Conservation (phyloP, 2,113 vertebrate genomes). For the Hylia prasina region DNA sequence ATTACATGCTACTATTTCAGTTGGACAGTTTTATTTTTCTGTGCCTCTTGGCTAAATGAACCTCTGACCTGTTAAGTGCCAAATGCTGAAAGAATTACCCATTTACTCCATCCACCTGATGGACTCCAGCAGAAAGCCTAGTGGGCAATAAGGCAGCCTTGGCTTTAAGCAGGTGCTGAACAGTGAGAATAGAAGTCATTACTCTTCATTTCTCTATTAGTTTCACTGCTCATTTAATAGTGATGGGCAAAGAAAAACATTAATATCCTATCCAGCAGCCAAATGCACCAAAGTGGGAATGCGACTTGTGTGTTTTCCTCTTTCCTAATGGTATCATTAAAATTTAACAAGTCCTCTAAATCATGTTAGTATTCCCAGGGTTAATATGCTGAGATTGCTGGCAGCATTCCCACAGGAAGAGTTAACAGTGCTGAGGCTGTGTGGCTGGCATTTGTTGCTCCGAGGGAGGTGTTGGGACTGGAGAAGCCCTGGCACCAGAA, state of each 20-base stretch:
- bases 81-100: neutral
- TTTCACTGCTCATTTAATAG: neutral
- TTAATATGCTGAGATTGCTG: conserved; percentile 52
- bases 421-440: neutral
- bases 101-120: neutral
- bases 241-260: conserved; percentile 12
- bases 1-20: neutral
- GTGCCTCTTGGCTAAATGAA: neutral
- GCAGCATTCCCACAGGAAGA: conserved; percentile 46
- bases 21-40: neutral
- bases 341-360: conserved; percentile 62
- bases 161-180: neutral
- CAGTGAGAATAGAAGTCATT: neutral
- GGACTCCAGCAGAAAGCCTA: neutral
- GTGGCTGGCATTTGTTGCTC: neutral
- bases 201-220: neutral
- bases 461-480: neutral
- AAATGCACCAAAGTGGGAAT: neutral
- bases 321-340: conserved; percentile 64
- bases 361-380: conserved; percentile 54
- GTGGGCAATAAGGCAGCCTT: neutral
- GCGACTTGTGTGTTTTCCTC: neutral
- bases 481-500: neutral
- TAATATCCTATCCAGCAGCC: neutral
- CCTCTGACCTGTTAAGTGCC: neutral